These are phyloP conservation scores for Elachura formosa DNA, from an alignment of 2,113 vertebrate species.

Conservation along the genomic window DNA sequence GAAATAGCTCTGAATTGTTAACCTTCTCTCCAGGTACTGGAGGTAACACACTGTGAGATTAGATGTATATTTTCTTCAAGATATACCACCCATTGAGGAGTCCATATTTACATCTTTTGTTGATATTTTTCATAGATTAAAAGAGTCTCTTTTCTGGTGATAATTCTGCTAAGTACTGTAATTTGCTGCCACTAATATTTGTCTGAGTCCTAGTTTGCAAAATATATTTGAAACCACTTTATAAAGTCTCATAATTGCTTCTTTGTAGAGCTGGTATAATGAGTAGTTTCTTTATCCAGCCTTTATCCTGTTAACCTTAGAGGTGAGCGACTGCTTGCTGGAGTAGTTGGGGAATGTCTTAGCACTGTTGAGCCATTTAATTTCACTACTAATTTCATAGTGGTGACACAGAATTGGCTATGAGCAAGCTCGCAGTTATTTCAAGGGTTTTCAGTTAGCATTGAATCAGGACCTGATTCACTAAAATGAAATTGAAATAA, in stretches of 20 bases:
- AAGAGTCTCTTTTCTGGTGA: conserved; percentile 83
- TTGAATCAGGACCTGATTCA: conserved; percentile 39
- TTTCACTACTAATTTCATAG: conserved; percentile 60
- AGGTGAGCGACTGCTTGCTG: conserved; percentile 68
- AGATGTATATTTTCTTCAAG: conserved; percentile 85
- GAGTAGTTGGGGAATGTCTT: conserved; percentile 64
- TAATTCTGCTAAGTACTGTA: conserved; percentile 87
- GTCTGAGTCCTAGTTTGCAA: conserved; percentile 84
- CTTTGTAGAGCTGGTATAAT: conserved; percentile 77
- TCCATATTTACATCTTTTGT: conserved; percentile 86
- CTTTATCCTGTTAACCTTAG: conserved; percentile 82
- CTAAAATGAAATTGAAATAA: conserved; percentile 67
- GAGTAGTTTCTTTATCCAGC: conserved; percentile 78
- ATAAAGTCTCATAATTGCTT: conserved; percentile 84
- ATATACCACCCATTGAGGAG: conserved; percentile 79
- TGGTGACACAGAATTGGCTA: conserved; percentile 46
- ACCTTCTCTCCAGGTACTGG: conserved; percentile 81
- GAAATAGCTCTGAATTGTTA: conserved; percentile 80
- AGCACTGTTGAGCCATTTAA: conserved; percentile 56
- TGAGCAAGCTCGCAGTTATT: conserved; percentile 42
- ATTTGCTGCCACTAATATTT: conserved; percentile 86
- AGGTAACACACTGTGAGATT: conserved; percentile 81
- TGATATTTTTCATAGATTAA: conserved; percentile 87
- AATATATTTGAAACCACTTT: conserved; percentile 82
- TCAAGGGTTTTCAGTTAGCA: conserved; percentile 54